These are phyloP conservation scores for Sciurus carolinensis DNA, from an alignment of 2,797 vertebrate genomes.

Conservation along the genomic window DNA sequence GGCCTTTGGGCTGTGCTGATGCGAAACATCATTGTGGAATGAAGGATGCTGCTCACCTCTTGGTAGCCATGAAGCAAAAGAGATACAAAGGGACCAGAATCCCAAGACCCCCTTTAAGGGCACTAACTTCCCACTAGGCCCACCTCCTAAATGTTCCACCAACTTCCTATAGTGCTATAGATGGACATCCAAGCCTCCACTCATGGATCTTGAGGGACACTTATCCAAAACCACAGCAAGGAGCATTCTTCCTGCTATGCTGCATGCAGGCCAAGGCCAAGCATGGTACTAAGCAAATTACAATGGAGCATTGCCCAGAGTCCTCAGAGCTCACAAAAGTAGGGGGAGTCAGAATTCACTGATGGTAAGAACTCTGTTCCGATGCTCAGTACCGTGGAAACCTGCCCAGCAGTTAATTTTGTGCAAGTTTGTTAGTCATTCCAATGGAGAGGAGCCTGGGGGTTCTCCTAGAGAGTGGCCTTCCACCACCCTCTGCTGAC, in stretches of 20 bases:
- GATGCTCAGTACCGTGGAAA: rapidly evolving
- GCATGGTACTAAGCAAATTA: neutral
- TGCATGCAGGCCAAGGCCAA: neutral
- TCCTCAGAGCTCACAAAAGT: neutral
- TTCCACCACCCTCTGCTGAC: neutral
- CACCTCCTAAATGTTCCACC: neutral
- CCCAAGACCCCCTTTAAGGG: neutral
- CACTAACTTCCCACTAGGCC: neutral
- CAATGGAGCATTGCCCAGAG: neutral
- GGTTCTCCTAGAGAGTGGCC: too few species aligned
- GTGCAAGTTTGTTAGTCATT: neutral
- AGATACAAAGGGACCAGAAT: neutral
- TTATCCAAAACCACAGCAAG: neutral
- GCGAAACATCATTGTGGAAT: neutral
- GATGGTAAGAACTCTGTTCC: too few species aligned
- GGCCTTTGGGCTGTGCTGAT: neutral
- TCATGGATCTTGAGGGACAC: neutral
- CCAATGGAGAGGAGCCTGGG: neutral
- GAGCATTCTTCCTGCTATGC: neutral
- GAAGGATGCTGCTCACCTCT: neutral
- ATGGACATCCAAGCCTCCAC: neutral
- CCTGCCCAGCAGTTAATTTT: neutral
- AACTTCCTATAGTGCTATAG: neutral
- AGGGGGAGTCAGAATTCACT: neutral
- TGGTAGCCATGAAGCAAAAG: neutral